phyloP scores from a whole-genome alignment of 2,888 invertebrate genomes.

The Synanthedon vespiformis region DNA sequence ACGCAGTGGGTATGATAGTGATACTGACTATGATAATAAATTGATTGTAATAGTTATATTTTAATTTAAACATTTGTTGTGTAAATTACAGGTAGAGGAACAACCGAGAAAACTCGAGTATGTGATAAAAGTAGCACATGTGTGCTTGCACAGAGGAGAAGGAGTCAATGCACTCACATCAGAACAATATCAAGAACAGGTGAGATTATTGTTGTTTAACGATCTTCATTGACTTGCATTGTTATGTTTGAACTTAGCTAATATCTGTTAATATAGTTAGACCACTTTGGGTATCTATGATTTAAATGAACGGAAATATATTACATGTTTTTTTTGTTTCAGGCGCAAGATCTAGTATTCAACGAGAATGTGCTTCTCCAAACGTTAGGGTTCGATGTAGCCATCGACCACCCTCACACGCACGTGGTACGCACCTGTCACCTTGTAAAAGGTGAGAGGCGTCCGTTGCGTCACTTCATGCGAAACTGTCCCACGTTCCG shows the following conservation, averaged over 20 bases:
- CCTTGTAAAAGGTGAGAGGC: constrained; percentile 87
- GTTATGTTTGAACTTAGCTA: too few relatives aligned
- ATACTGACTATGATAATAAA: too few relatives aligned
- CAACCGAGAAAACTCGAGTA: constrained; percentile 98
- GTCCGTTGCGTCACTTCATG: constrained; percentile 12
- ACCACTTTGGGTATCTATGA: too few relatives aligned
- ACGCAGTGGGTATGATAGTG: too few relatives aligned
- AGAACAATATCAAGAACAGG: constrained; percentile 78
- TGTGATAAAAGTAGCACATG: constrained; percentile 92
- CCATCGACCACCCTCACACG: constrained; percentile 98
- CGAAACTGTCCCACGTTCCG: constrained; percentile 15
- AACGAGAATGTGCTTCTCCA: constrained; percentile 97
- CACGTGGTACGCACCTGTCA: constrained; percentile 97
- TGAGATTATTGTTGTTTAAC: constrained; percentile 11
- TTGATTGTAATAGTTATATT: too few relatives aligned
- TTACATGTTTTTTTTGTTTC: constrained; percentile 26
- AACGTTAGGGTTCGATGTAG: constrained; percentile 97
- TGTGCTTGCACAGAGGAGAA: constrained; percentile 82
- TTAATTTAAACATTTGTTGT: too few relatives aligned
- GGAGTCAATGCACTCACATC: constrained; percentile 76
- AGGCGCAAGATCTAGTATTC: constrained; percentile 93
- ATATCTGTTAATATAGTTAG: too few relatives aligned
- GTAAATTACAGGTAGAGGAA: constrained; percentile 82
- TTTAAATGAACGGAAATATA: not conserved
- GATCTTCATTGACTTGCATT: too few relatives aligned